Evolutionary conservation across 1,140 invertebrate genomes (phyloP).

Genomic region (Zaprionus ornatus): DNA sequence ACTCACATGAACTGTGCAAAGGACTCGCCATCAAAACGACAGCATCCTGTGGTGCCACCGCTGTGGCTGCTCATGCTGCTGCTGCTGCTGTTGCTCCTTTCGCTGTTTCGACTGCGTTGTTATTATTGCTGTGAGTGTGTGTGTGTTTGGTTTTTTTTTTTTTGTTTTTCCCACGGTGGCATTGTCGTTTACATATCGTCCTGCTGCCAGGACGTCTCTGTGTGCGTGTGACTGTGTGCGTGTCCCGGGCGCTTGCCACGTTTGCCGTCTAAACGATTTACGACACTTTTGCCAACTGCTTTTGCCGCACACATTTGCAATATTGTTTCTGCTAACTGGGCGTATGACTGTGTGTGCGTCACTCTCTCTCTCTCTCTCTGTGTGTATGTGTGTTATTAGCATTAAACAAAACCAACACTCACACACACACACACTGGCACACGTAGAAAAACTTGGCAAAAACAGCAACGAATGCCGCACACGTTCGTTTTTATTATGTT

Average conservation of each 20-base stretch:
- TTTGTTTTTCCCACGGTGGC: slow-evolving; percentile 70
- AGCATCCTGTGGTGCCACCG: slow-evolving; percentile 37
- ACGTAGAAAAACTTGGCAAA: slow-evolving; percentile 44
- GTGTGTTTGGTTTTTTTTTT: slow-evolving; percentile 7
- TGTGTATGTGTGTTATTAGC: slow-evolving; percentile 66
- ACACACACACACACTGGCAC: slow-evolving; percentile 8
- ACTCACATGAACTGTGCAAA: slow-evolving; percentile 48
- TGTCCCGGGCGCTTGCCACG: slow-evolving; percentile 58
- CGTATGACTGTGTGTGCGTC: background rate
- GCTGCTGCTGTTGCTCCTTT: slow-evolving; percentile 16
- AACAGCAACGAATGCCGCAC: slow-evolving; percentile 74
- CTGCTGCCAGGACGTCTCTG: slow-evolving; percentile 29
- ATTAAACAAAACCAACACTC: slow-evolving; percentile 67
- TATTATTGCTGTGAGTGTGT: slow-evolving; percentile 1
- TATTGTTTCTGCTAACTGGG: slow-evolving; percentile 63
- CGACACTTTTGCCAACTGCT: slow-evolving; percentile 80
- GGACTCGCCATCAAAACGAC: slow-evolving; percentile 41
- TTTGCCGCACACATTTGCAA: slow-evolving; percentile 72
- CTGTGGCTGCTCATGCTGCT: background rate
- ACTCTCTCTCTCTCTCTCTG: slow-evolving; percentile 16
- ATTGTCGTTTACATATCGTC: slow-evolving; percentile 75
- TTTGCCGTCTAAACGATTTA: slow-evolving; percentile 79
- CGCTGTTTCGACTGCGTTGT: background rate
- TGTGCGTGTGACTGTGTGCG: slow-evolving; percentile 28
- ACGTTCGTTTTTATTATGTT: slow-evolving; percentile 81